Conservation (phyloP, 2,113 vertebrate genomes). For the Anoplopoma fimbria region DNA sequence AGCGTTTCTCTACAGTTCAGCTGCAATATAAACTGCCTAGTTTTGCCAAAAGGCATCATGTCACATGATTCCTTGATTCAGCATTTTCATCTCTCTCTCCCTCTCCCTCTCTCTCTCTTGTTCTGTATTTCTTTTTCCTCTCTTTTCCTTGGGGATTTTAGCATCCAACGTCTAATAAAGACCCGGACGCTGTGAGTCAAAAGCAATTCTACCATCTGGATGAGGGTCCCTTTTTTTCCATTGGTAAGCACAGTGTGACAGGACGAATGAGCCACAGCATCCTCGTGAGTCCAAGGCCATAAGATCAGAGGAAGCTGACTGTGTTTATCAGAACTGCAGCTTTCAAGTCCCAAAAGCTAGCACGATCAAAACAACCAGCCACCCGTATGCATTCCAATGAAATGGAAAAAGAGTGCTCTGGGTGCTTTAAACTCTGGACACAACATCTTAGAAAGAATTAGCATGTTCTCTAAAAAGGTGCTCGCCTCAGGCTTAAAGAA, state of each 20-base stretch:
- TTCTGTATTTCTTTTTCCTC: slow-evolving; percentile 37
- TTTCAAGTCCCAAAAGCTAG: slow-evolving; percentile 43
- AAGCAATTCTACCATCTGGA: slow-evolving; percentile 71
- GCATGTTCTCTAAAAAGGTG: slow-evolving; percentile 25
- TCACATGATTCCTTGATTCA: slow-evolving; percentile 63
- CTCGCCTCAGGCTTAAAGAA: slow-evolving; percentile 12
- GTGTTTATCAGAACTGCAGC: slow-evolving; percentile 50
- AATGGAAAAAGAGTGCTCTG: slow-evolving; percentile 10
- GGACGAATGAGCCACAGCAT: slow-evolving; percentile 28
- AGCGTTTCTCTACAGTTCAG: slow-evolving; percentile 34
- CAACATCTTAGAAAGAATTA: neutral
- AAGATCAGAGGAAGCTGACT: slow-evolving; percentile 40
- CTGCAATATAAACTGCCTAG: slow-evolving; percentile 49
- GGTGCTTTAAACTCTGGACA: slow-evolving; percentile 7
- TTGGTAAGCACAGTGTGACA: slow-evolving; percentile 54
- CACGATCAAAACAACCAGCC: slow-evolving; percentile 38
- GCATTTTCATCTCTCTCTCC: slow-evolving; percentile 43
- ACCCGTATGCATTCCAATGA: slow-evolving; percentile 14
- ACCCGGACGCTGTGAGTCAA: slow-evolving; percentile 46
- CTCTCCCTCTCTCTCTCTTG: neutral
- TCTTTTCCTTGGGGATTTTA: slow-evolving; percentile 50
- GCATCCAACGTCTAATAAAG: slow-evolving; percentile 60
- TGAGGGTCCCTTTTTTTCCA: slow-evolving; percentile 61
- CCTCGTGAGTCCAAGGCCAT: slow-evolving; percentile 30
- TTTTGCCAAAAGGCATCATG: slow-evolving; percentile 64